Conservation (phyloP, 2,888 invertebrate species). For the Tipula vernalis region DNA sequence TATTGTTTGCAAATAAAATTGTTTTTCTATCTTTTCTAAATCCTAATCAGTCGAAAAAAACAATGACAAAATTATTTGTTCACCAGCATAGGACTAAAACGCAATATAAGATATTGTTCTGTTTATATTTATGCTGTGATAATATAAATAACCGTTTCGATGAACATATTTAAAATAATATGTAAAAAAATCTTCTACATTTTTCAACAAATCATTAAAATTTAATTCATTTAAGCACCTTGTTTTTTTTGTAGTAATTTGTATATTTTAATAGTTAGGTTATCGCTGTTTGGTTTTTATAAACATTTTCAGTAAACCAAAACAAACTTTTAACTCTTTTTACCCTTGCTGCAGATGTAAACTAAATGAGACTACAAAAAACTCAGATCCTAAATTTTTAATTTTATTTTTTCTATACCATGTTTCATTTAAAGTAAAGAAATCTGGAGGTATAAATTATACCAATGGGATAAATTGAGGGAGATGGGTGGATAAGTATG, state of each 20-base stretch:
- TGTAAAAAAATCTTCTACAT: neutral
- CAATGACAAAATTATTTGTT: too few relatives aligned
- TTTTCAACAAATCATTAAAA: neutral
- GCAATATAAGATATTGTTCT: too few relatives aligned
- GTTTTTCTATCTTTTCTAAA: too few relatives aligned
- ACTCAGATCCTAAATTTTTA: neutral
- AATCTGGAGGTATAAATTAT: neutral
- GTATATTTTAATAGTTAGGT: neutral
- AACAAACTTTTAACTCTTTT: neutral
- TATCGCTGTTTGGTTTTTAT: neutral
- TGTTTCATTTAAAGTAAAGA: neutral
- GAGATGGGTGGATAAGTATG: neutral
- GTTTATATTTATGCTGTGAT: too few relatives aligned
- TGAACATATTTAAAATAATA: neutral
- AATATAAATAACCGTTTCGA: too few relatives aligned
- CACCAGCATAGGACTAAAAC: too few relatives aligned
- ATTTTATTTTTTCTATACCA: neutral
- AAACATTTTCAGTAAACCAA: neutral
- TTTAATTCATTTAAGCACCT: neutral
- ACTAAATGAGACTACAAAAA: neutral
- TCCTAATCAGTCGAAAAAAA: too few relatives aligned
- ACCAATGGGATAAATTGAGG: neutral
- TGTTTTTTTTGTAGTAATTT: neutral
- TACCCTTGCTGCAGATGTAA: neutral
- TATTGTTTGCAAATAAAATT: too few relatives aligned